A percentile compares a stretch with the other conserved stretches of the same genome.
Evolutionary conservation across 1,140 invertebrate species (phyloP).

Genomic region (Globodera rostochiensis): DNA sequence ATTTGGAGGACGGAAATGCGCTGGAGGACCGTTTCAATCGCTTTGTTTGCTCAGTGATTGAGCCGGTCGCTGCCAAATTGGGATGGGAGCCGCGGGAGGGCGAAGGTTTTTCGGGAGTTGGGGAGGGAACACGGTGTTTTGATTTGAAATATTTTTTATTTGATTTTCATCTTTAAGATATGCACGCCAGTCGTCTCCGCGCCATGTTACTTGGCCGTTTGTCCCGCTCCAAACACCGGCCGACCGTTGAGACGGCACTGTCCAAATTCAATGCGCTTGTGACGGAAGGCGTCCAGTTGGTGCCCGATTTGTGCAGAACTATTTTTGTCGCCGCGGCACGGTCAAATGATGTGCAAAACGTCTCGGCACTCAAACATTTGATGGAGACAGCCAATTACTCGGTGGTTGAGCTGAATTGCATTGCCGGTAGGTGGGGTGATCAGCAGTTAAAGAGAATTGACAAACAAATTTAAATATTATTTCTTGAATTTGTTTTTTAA

Average conservation of each 20-base stretch:
- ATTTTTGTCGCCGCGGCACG: conserved; percentile 81
- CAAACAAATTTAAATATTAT: background rate
- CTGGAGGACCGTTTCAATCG: conserved; percentile 62
- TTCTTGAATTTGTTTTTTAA: too few relatives aligned
- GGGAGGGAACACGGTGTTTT: too few relatives aligned
- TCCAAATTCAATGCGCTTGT: conserved; percentile 76
- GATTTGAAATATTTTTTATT: background rate
- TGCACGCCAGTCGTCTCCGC: conserved; percentile 79
- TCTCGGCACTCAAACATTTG: conserved; percentile 78
- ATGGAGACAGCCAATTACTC: conserved; percentile 83
- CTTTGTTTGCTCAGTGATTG: conserved; percentile 64
- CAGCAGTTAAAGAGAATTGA: background rate
- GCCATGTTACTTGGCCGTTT: conserved; percentile 82
- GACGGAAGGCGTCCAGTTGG: conserved; percentile 72
- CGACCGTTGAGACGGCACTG: conserved; percentile 76
- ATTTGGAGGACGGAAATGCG: conserved; percentile 53
- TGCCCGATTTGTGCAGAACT: conserved; percentile 82
- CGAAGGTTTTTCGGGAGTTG: conserved; percentile 50
- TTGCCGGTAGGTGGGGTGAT: conserved; percentile 77
- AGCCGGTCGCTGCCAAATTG: conserved; percentile 63
- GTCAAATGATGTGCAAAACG: conserved; percentile 75
- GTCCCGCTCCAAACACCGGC: conserved; percentile 78
- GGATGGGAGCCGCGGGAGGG: conserved; percentile 67
- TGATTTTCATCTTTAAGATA: conserved; percentile 28
- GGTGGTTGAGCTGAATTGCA: conserved; percentile 88